These are phyloP conservation scores for Paelopatides confundens DNA, from an alignment of 53 echinoderm and acorn worm species.

Conservation along the genomic window DNA sequence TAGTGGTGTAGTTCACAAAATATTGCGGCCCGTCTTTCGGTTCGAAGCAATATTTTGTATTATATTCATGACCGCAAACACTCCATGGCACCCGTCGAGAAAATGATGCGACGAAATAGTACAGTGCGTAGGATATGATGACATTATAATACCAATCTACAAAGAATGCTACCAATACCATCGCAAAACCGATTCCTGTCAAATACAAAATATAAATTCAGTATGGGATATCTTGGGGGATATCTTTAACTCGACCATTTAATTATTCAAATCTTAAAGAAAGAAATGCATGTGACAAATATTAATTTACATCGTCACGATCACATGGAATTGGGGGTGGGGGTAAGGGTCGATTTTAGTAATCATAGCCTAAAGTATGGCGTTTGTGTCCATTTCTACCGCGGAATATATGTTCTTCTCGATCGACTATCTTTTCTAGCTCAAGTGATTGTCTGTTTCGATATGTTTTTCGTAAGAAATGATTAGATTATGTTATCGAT, in stretches of 20 bases:
- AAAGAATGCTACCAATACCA: slow-evolving; percentile 92
- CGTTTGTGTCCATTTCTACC: too few species aligned
- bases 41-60: slow-evolving; percentile 80
- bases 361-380: too few species aligned
- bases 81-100: slow-evolving; percentile 86
- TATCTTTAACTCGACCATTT: too few species aligned
- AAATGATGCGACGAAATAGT: slow-evolving; percentile 97
- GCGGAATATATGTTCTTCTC: too few species aligned
- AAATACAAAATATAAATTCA: neutral
- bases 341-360: too few species aligned
- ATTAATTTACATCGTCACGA: neutral
- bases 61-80: slow-evolving; percentile 76
- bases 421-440: too few species aligned
- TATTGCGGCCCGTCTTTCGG: slow-evolving; percentile 71
- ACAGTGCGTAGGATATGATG: slow-evolving; percentile 93
- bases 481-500: too few species aligned
- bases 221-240: too few species aligned
- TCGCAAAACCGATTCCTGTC: slow-evolving; percentile 91
- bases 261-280: neutral
- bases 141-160: slow-evolving; percentile 99
- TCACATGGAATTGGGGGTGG: too few species aligned
- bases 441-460: too few species aligned
- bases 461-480: too few species aligned
- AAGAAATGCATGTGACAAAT: neutral
- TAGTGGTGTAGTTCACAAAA: slow-evolving; percentile 47